Evolutionary conservation across 2,113 vertebrate species (phyloP).

Genomic region (Gobius niger): DNA sequence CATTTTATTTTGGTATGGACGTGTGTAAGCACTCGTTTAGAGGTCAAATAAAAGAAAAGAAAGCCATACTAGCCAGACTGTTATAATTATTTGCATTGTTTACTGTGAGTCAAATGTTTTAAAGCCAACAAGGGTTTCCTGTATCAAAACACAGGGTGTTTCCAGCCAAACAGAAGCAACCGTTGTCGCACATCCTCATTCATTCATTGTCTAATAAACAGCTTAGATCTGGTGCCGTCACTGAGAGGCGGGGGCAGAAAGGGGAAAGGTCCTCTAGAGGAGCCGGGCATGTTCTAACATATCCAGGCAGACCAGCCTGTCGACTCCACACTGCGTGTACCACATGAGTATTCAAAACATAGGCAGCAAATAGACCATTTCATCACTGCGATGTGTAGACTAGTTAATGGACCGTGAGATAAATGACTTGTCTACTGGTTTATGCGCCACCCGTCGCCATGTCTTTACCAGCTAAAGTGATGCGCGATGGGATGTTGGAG

Average conservation of each 20-base stretch:
- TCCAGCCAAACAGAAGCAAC: neutral
- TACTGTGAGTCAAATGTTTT: neutral
- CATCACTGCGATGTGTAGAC: neutral
- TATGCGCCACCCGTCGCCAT: conserved; percentile 51
- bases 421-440: conserved; percentile 13
- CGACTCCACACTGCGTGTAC: conserved; percentile 12
- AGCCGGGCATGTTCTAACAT: conserved; percentile 83
- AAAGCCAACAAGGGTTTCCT: neutral
- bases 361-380: neutral
- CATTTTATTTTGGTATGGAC: too few relatives aligned
- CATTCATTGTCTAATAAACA: conserved; percentile 29
- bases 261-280: conserved; percentile 55
- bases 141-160: neutral
- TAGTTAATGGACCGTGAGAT: neutral
- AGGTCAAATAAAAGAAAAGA: too few relatives aligned
- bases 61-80: too few relatives aligned
- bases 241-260: conserved; percentile 63
- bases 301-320: conserved; percentile 66
- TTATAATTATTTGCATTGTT: neutral
- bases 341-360: neutral
- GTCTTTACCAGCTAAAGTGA: conserved; percentile 77
- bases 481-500: conserved; percentile 88
- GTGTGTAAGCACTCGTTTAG: too few relatives aligned
- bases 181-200: conserved; percentile 7
- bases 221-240: conserved; percentile 52